These are phyloP conservation scores for Vultur gryphus DNA, from an alignment of 2,797 vertebrate species.

Conservation along the genomic window DNA sequence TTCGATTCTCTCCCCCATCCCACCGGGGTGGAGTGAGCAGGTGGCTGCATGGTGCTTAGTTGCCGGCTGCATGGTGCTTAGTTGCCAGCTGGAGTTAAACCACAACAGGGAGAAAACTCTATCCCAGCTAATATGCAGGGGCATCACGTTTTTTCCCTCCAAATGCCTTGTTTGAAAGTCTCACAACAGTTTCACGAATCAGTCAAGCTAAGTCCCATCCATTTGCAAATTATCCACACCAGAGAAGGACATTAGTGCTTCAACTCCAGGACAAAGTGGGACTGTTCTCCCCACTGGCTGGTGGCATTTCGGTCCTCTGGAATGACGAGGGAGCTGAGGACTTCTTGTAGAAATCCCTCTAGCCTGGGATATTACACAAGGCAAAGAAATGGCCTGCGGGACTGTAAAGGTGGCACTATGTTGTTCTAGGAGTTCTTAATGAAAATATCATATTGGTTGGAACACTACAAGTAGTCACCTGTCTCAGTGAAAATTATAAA, in stretches of 20 bases:
- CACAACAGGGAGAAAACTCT: not conserved
- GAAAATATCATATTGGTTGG: not conserved
- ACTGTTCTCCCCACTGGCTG: not conserved
- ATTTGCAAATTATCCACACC: not conserved
- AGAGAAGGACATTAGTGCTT: not conserved
- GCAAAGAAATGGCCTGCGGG: not conserved
- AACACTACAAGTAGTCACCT: not conserved
- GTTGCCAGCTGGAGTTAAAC: not conserved
- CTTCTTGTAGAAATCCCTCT: not conserved
- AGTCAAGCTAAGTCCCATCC: accelerated
- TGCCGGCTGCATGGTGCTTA: not conserved
- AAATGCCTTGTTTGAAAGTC: not conserved
- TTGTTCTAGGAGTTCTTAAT: not conserved
- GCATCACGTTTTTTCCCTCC: not conserved
- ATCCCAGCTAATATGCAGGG: not conserved
- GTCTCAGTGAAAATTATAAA: not conserved
- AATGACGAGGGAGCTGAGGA: not conserved
- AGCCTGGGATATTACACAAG: not conserved
- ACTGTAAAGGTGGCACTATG: not conserved
- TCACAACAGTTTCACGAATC: not conserved
- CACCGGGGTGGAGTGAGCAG: not conserved
- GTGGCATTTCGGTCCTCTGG: not conserved
- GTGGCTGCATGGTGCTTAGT: not conserved
- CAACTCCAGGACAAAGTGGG: not conserved
- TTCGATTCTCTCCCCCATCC: not conserved